These are phyloP conservation scores for Muscina levida DNA, from an alignment of 2,888 invertebrate genomes.

Conservation along the genomic window DNA sequence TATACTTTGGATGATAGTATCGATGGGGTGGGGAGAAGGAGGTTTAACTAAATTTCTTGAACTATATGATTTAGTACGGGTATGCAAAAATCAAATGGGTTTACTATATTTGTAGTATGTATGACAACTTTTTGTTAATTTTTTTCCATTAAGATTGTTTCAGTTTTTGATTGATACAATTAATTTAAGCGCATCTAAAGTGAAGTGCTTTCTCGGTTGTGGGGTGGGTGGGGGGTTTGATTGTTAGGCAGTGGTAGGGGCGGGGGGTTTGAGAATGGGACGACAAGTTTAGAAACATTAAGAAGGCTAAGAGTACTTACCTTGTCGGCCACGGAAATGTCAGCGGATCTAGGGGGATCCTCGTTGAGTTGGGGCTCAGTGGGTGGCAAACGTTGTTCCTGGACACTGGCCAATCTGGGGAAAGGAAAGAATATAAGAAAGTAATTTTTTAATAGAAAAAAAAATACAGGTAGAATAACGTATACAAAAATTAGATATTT, in stretches of 20 bases:
- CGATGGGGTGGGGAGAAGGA: too few relatives aligned
- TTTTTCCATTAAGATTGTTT: slow-evolving; percentile 54
- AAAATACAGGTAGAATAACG: too few relatives aligned
- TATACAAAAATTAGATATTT: too few relatives aligned
- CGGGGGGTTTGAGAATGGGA: slow-evolving; percentile 30
- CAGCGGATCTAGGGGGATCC: slow-evolving; percentile 81
- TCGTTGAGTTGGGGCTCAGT: slow-evolving; percentile 82
- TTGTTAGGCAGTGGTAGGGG: too few relatives aligned
- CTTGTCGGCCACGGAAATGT: slow-evolving; percentile 86
- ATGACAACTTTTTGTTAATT: slow-evolving; percentile 64
- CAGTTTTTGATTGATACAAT: slow-evolving; percentile 8
- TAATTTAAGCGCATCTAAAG: slow-evolving; percentile 60
- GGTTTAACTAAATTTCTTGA: slow-evolving; percentile 59
- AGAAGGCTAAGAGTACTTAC: slow-evolving; percentile 81
- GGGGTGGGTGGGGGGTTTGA: slow-evolving; percentile 21
- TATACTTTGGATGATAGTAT: not conserved
- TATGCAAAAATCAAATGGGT: slow-evolving; percentile 63
- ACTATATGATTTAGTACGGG: slow-evolving; percentile 59
- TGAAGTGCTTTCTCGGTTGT: slow-evolving; percentile 56
- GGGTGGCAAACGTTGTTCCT: slow-evolving; percentile 92
- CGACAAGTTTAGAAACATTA: slow-evolving; percentile 15
- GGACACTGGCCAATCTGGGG: slow-evolving; percentile 97
- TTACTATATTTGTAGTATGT: slow-evolving; percentile 41
- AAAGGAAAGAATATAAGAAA: slow-evolving; percentile 10
- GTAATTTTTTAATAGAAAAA: not conserved